Percentiles rank a stretch among this genome's conserved stretches.
These are phyloP conservation scores for Drosophila engyochracea DNA, from an alignment of 2,888 invertebrate genomes.

Conservation along the genomic window DNA sequence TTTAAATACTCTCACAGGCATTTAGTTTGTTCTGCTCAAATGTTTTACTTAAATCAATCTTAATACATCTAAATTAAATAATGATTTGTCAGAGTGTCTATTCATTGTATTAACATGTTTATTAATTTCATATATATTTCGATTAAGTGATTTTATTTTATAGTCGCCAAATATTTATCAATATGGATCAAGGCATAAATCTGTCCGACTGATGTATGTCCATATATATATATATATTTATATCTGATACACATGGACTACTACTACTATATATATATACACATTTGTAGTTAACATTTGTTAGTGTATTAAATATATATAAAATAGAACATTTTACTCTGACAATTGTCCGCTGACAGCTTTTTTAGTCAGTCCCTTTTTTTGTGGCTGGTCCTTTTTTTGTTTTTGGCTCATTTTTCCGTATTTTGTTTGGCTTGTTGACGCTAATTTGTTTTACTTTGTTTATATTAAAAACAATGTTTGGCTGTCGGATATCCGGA, in stretches of 20 bases:
- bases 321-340: constrained; percentile 60
- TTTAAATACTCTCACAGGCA: constrained; percentile 10
- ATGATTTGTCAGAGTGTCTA: too few species aligned
- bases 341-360: constrained; percentile 39
- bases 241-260: neutral
- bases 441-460: constrained; percentile 79
- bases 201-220: neutral
- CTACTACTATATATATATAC: neutral
- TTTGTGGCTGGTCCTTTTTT: neutral
- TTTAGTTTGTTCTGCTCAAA: neutral
- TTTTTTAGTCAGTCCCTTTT: constrained; percentile 13
- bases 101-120: neutral
- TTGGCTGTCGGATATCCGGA: constrained; percentile 53
- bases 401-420: constrained; percentile 1
- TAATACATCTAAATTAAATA: neutral
- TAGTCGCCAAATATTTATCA: neutral
- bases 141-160: neutral
- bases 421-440: constrained; percentile 41
- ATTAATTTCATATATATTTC: neutral
- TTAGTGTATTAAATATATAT: constrained; percentile 49
- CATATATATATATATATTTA: neutral
- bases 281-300: rapidly evolving
- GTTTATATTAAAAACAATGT: constrained; percentile 80
- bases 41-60: neutral
- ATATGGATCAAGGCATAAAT: neutral